Percentiles rank a stretch among this genome's conserved stretches.
Evolutionary conservation across 53 echinoderm and acorn worm species (phyloP).

Genomic region (Zoroaster sp.): DNA sequence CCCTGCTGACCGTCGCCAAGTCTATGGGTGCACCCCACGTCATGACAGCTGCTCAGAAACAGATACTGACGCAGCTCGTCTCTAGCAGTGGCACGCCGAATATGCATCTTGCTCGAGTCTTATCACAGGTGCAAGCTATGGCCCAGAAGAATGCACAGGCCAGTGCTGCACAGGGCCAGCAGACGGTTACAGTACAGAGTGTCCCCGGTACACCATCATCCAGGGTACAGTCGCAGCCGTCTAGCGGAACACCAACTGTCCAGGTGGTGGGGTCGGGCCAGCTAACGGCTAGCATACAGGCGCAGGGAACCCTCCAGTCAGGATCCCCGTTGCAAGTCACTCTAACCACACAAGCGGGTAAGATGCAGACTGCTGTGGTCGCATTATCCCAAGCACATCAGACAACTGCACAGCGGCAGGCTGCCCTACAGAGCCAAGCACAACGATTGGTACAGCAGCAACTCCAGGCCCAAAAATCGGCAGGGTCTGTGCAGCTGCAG

Average conservation of each 20-base stretch:
- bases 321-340: conserved; percentile 44
- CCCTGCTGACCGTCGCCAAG: conserved; percentile 47
- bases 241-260: neutral
- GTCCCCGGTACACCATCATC: neutral
- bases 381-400: conserved; percentile 46
- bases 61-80: conserved; percentile 54
- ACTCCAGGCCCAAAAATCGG: conserved; percentile 35
- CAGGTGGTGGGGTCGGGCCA: conserved; percentile 21
- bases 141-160: neutral
- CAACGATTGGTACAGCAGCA: conserved; percentile 52
- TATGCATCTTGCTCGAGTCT: conserved; percentile 39
- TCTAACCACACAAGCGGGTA: conserved; percentile 1
- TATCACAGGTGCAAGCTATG: neutral
- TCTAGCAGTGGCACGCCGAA: neutral
- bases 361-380: neutral
- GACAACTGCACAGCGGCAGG: neutral
- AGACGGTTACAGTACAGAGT: conserved; percentile 50
- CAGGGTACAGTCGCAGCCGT: neutral
- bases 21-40: conserved; percentile 18
- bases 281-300: conserved; percentile 20
- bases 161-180: conserved; percentile 10
- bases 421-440: neutral
- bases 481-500: conserved; percentile 19
- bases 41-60: conserved; percentile 28
- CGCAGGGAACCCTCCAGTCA: conserved; percentile 18